These are phyloP conservation scores for Bufo bufo DNA, from an alignment of 2,113 vertebrate species.

Conservation along the genomic window DNA sequence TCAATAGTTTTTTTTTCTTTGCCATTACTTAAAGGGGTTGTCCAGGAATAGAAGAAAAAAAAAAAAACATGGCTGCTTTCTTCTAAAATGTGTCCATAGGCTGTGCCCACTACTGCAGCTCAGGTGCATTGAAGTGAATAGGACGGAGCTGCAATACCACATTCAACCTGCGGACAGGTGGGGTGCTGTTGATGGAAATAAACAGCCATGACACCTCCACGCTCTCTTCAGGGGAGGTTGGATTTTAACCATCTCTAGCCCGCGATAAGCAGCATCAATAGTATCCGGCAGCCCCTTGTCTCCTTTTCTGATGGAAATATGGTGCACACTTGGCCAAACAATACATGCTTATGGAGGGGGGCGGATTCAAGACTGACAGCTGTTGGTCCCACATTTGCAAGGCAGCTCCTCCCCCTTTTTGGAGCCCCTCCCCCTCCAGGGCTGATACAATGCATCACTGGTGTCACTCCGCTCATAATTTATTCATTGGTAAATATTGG, in stretches of 20 bases:
- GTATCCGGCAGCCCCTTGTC: neutral
- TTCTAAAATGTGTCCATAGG: neutral
- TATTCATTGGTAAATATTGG: neutral
- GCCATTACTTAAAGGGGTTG: too few relatives aligned
- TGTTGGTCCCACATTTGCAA: neutral
- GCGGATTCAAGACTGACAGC: neutral
- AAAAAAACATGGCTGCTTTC: too few relatives aligned
- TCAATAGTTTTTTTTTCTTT: neutral
- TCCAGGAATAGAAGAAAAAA: too few relatives aligned
- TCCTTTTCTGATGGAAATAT: neutral
- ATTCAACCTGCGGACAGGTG: neutral
- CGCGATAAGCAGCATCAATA: neutral
- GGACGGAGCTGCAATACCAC: neutral
- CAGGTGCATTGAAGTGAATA: neutral
- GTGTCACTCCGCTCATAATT: neutral
- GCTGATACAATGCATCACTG: neutral
- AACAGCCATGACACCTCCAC: too few relatives aligned
- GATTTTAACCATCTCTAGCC: neutral
- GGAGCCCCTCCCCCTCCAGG: neutral
- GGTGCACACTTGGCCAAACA: neutral
- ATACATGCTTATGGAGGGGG: neutral
- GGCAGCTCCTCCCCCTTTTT: neutral
- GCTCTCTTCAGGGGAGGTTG: neutral
- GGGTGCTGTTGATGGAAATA: too few relatives aligned
- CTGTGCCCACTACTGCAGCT: neutral